Evolutionary conservation across 2,888 invertebrate species (phyloP), one percentile per base, ranked within the genome.

Genomic region (Andrena praecox): DNA sequence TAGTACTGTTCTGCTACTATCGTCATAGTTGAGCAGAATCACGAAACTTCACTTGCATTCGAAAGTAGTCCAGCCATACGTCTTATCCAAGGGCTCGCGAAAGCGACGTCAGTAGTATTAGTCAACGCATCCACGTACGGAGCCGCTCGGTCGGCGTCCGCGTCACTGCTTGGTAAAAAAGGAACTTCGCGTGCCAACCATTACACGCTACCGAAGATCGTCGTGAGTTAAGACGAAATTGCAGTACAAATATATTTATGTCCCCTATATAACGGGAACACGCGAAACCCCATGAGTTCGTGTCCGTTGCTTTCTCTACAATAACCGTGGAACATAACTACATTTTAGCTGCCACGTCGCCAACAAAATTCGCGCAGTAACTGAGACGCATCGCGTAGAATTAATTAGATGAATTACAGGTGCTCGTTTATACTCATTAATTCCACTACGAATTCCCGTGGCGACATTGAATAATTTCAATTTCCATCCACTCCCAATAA

Each of bases 101-200:
- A 64, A 69, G 35, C 35, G 48, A 27, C 10, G 12, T 16, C 52
- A 42, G 75, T 50, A 35, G 73, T 73, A 73, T 27, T 1, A 56
- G 73, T 63, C 66, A 24, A 64, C 60, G 67, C 62, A 78, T 78
- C 48, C 67, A 33, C 42, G 10, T 12, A 10, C 62, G 3, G 20
- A 54, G 50, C 31, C 29, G 29, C 27, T 24, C 42, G 12, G 16
- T 42, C 16, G 27, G 66, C 66, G 16, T 42, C 16, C 16, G 66
- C 66, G 16, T 75, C 60, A 12, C 29, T 2, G 1, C 16, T 1
- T 2, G 10, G 1, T 2, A 10, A 6, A 52, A 48, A 54, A 52
- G n/a, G 29, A 48, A 10, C 16, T 62, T 71, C 12, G 77, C 77
- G 64, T 50, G 77, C 72, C 8, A 62, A 64, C 48, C 8, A 60